A percentile compares a stretch with the other conserved stretches of the same genome.
Conservation (phyloP, 2,113 vertebrate genomes). For the Gobiocypris rarus region DNA sequence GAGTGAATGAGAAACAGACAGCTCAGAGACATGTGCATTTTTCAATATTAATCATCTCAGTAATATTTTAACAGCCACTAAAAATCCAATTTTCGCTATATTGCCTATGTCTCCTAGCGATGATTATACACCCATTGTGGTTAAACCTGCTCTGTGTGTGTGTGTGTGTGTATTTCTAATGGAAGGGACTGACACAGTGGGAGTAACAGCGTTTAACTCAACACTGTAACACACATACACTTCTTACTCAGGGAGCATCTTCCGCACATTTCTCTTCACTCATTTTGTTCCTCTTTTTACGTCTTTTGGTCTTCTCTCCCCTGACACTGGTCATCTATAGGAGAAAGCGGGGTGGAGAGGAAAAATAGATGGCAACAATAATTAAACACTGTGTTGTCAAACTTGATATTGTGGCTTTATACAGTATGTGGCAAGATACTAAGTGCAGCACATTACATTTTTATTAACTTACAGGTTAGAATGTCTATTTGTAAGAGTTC, state of each 20-base stretch:
- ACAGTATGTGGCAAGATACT: too few species aligned
- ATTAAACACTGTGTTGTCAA: too few species aligned
- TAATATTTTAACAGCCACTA: conserved; percentile 85
- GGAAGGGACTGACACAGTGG: conserved; percentile 60
- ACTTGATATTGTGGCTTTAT: too few species aligned
- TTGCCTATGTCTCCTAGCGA: conserved; percentile 74
- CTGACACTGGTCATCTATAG: conserved; percentile 47
- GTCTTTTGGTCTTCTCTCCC: conserved; percentile 7
- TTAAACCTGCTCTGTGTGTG: conserved; percentile 37
- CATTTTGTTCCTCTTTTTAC: conserved; percentile 37
- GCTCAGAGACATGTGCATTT: conserved; percentile 75
- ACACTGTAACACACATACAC: conserved; percentile 36
- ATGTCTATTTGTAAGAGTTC: too few species aligned
- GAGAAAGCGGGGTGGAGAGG: conserved; percentile 39
- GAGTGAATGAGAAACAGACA: conserved; percentile 57
- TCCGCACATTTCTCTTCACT: background rate
- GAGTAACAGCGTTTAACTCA: conserved; percentile 66
- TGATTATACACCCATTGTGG: conserved; percentile 69
- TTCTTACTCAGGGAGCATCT: conserved; percentile 46
- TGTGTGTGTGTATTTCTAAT: conserved; percentile 57
- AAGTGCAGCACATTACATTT: too few species aligned
- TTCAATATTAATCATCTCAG: conserved; percentile 85
- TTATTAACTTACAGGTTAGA: too few species aligned
- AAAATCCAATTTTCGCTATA: conserved; percentile 81
- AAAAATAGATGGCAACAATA: conserved; percentile 67